Base-by-base conservation (phyloP, 2,797 vertebrate genomes). In the Sarcoramphus papa region DNA sequence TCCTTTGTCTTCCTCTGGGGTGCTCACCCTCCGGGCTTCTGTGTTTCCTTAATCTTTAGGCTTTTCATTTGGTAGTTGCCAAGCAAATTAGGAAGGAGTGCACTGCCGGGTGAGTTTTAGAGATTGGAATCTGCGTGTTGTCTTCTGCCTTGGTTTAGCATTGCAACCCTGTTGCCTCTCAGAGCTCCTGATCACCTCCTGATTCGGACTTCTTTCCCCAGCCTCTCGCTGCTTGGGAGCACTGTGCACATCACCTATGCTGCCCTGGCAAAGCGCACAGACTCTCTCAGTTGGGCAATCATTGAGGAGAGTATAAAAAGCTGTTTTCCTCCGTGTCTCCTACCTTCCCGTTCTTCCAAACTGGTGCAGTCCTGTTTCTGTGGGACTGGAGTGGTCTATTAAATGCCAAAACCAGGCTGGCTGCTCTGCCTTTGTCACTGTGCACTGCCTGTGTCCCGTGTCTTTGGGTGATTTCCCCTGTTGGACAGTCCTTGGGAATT, bases 381-480 rank as follows among this genome's bases (percentile, higher is more conserved):
- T 54, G 68, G 33, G 33, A 21, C 40, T 59, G 60, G 64, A 70
- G n/a, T 11, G 35, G 16, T 48, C 27, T 48, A 1, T 37, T 70
- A n/a, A 37, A 37, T 70, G 22, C 40, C n/a, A 27, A 45, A 35
- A 51, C 16, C 51, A 54, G 62, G 16, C 64, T 79, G 48, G 23
- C 54, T 78, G 47, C 14, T 56, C 24, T 43, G 28, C 41, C 22
- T 56, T 31, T 14, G n/a, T 53, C 41, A 21, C 78, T 60, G 47
- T 28, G 12, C 22, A 2, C 40, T 54, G 20, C 47, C 15, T 13
- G 7, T 14, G 22, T 69, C 50, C 45, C 0, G 0, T 31, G 25
- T 35, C 14, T 70, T 64, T 57, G 33, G 33, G 28, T 51, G 43
- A 35, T 63, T 86, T 31, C 51, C 24, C 25, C 40, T 48, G 30